Evolutionary conservation across 2,888 invertebrate genomes (phyloP).

Genomic region (Ommatoiulus sabulosus): DNA sequence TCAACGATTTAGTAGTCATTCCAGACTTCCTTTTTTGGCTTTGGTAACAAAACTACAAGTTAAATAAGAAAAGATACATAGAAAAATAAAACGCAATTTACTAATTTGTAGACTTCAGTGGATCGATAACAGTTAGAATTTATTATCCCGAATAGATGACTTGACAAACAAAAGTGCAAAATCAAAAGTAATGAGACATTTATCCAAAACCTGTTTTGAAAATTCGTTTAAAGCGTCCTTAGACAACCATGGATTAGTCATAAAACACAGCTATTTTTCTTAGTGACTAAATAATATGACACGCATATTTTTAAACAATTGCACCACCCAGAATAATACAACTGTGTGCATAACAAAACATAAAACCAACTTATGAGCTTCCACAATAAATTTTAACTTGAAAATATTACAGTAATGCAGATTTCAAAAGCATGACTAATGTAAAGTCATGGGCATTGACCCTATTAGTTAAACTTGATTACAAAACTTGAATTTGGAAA

Average conservation of each 20-base stretch:
- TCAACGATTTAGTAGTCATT: neutral
- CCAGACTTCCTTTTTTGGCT: conserved; percentile 29
- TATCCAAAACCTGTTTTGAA: neutral
- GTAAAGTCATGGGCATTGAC: neutral
- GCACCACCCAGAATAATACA: neutral
- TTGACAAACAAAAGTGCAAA: conserved; percentile 26
- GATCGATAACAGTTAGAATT: neutral
- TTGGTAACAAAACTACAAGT: conserved; percentile 40
- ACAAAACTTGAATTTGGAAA: neutral
- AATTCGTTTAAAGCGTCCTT: neutral
- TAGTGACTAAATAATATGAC: conserved; percentile 23
- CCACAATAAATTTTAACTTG: neutral
- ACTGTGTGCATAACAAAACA: neutral
- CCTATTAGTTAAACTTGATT: neutral
- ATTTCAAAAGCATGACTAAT: neutral
- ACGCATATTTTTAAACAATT: conserved; percentile 8
- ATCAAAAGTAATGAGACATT: neutral
- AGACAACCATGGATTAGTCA: neutral
- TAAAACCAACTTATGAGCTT: neutral
- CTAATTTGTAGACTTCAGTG: neutral
- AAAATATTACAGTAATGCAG: neutral
- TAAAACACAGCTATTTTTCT: neutral
- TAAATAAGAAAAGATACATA: neutral
- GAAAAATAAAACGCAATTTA: neutral
- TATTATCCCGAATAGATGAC: neutral